Percentiles rank a stretch among this genome's conserved stretches.
These are phyloP conservation scores for Crematogaster levior DNA, from an alignment of 2,888 invertebrate species.

Conservation along the genomic window DNA sequence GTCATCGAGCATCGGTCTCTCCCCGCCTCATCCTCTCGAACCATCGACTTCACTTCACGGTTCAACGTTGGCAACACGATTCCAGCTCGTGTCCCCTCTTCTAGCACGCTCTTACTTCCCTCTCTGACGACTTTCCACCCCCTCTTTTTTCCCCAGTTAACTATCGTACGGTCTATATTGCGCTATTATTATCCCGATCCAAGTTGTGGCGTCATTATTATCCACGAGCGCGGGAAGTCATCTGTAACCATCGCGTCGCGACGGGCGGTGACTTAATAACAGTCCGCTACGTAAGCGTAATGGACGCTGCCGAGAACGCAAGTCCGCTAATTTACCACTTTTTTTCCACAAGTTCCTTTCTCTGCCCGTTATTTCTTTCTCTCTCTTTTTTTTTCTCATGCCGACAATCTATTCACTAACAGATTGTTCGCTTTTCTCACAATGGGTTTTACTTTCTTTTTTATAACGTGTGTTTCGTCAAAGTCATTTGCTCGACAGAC, in stretches of 20 bases:
- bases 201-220: constrained; percentile 76
- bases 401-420: constrained; percentile 12
- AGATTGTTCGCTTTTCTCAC: constrained; percentile 37
- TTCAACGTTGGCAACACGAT: constrained; percentile 58
- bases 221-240: constrained; percentile 78
- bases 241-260: constrained; percentile 77
- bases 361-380: constrained; percentile 15
- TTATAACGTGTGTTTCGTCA: constrained; percentile 72
- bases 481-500: constrained; percentile 65
- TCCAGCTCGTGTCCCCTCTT: constrained; percentile 10
- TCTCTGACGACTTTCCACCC: constrained; percentile 30
- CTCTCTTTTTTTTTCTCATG: background rate
- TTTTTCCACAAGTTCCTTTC: constrained; percentile 56
- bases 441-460: constrained; percentile 60
- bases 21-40: constrained; percentile 20
- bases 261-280: constrained; percentile 82
- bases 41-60: constrained; percentile 46
- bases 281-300: constrained; percentile 81
- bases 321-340: constrained; percentile 81
- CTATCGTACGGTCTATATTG: constrained; percentile 71
- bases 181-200: constrained; percentile 73
- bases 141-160: constrained; percentile 58
- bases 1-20: constrained; percentile 33
- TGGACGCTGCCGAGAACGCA: constrained; percentile 80
- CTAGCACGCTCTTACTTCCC: constrained; percentile 20